Conservation (phyloP, 2,113 vertebrate genomes). For the Geothlypis trichas region DNA sequence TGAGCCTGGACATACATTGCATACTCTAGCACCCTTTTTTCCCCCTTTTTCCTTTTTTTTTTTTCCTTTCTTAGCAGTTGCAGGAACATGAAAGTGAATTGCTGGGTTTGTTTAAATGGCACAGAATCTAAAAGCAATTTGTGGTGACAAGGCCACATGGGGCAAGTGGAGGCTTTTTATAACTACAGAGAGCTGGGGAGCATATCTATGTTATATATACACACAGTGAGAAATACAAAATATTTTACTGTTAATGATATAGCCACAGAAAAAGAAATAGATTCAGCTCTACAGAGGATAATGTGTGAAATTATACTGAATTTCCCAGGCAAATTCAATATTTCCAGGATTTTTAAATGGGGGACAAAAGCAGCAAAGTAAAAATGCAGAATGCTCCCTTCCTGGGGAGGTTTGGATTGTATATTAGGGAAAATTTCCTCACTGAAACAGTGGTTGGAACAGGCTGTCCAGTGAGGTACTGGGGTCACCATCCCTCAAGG, state of each 20-base stretch:
- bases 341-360: background rate
- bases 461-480: background rate
- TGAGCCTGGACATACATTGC: background rate
- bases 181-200: background rate
- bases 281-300: background rate
- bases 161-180: constrained; percentile 30
- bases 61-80: background rate
- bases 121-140: constrained; percentile 60
- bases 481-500: no score
- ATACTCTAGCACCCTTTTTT: background rate
- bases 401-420: background rate
- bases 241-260: constrained; percentile 11
- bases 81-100: constrained; percentile 26
- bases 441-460: no score
- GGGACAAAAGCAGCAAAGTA: background rate
- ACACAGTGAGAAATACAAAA: background rate
- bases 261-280: background rate
- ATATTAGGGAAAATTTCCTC: background rate
- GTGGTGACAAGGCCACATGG: constrained; percentile 45
- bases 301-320: background rate
- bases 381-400: background rate
- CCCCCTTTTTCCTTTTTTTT: accelerated
- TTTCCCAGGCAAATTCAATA: background rate
- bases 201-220: background rate
- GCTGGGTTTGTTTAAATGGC: constrained; percentile 43